Evolutionary conservation across 2,797 vertebrate genomes (phyloP).

Genomic region (Micrastur ruficollis): DNA sequence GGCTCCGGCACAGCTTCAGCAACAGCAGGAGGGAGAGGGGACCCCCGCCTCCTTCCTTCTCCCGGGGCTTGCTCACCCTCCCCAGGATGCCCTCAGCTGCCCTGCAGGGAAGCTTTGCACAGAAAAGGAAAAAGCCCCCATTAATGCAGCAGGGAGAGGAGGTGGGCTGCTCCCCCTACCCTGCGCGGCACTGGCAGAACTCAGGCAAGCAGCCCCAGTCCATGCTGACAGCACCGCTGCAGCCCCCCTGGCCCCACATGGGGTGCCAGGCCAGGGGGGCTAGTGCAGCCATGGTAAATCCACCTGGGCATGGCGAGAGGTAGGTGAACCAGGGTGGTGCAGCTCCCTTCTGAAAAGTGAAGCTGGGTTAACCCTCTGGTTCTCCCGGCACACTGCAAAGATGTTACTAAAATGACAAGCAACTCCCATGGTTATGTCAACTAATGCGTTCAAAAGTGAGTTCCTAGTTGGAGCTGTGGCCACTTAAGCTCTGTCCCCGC

Average conservation of each 20-base stretch:
- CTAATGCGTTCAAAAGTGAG: neutral
- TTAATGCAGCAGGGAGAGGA: neutral
- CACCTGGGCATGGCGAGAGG: fast-evolving
- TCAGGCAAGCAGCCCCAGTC: neutral
- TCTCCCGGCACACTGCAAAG: neutral
- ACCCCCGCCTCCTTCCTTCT: neutral
- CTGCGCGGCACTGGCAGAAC: neutral
- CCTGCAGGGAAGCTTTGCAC: neutral
- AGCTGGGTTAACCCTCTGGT: neutral
- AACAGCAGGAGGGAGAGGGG: constrained; percentile 67
- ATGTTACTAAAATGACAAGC: neutral
- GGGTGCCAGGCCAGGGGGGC: too few relatives aligned
- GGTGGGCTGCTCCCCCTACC: neutral
- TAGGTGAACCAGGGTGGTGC: neutral
- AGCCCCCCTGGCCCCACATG: neutral
- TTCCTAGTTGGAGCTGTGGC: neutral
- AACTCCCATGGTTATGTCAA: fast-evolving
- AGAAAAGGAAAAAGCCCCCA: neutral
- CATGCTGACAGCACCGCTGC: fast-evolving
- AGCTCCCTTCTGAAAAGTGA: neutral
- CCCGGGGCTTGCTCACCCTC: neutral
- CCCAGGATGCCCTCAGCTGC: neutral
- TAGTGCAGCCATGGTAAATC: neutral
- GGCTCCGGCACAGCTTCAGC: constrained; percentile 68
- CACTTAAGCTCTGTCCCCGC: neutral